Percentiles rank a stretch among this genome's conserved stretches.
Evolutionary conservation across 2,113 vertebrate genomes (phyloP).

Genomic region (Podocnemis expansa): DNA sequence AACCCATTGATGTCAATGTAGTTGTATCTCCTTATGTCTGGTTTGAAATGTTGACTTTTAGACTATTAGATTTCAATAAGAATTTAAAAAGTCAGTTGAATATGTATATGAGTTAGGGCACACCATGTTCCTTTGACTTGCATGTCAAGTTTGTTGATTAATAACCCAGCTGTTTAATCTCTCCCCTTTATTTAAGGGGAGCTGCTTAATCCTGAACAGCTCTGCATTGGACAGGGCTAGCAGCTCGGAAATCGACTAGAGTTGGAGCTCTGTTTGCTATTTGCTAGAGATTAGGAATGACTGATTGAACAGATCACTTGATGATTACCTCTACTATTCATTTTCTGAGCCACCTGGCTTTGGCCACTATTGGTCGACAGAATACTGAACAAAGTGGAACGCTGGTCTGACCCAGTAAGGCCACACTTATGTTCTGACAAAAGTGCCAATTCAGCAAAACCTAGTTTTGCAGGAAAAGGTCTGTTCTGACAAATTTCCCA

Average conservation of each 20-base stretch:
- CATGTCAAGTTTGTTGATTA: rapidly evolving
- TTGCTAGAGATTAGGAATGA: too few species aligned
- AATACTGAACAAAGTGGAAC: too few species aligned
- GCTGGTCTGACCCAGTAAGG: too few species aligned
- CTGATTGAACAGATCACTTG: too few species aligned
- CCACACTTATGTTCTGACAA: too few species aligned
- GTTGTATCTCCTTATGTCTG: not conserved
- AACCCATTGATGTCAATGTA: not conserved
- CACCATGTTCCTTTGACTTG: not conserved
- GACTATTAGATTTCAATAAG: not conserved
- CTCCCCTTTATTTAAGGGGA: not conserved
- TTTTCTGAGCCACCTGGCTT: too few species aligned
- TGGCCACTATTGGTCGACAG: too few species aligned
- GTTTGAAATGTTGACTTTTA: not conserved
- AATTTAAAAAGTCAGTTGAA: not conserved
- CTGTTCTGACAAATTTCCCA: not conserved
- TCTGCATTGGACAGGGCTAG: not conserved
- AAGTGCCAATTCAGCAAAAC: not conserved
- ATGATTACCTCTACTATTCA: too few species aligned
- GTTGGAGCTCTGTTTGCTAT: not conserved
- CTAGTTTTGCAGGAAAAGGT: not conserved
- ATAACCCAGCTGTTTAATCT: not conserved
- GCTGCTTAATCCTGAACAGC: not conserved
- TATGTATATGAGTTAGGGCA: not conserved
- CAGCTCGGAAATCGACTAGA: not conserved